phyloP scores from a whole-genome alignment of 2,113 vertebrate genomes.

The Lepus timidus region DNA sequence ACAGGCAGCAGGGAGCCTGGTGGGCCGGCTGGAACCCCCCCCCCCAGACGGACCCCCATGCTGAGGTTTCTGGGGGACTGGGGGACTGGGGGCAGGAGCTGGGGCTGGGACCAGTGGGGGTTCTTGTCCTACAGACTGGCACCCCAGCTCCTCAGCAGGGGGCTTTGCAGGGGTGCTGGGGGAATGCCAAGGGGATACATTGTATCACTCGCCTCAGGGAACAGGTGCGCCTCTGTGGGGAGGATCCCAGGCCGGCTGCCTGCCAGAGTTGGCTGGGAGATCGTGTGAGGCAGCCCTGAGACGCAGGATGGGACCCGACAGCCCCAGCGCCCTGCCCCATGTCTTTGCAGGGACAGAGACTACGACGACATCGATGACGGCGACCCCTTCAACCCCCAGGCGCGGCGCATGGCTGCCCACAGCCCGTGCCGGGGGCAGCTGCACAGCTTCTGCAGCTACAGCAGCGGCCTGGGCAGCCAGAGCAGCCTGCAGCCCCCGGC shows the following conservation, averaged over 20 bases:
- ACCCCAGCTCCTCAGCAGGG: not conserved
- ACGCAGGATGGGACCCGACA: fast-evolving
- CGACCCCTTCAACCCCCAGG: slow-evolving; percentile 96
- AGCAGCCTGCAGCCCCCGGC: slow-evolving; percentile 94
- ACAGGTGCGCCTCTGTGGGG: fast-evolving
- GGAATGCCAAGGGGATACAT: not conserved
- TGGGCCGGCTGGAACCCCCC: no score
- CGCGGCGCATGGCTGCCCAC: slow-evolving; percentile 89
- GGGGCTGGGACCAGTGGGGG: not conserved
- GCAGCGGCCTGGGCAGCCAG: slow-evolving; percentile 97
- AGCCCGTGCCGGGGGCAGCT: slow-evolving; percentile 90
- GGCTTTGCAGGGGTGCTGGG: not conserved
- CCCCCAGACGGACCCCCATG: not conserved
- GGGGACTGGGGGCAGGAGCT: not conserved
- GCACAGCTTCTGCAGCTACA: slow-evolving; percentile 98
- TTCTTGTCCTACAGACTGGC: fast-evolving
- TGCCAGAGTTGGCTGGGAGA: not conserved
- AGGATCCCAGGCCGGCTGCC: not conserved
- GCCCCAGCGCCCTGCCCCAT: not conserved
- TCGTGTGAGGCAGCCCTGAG: not conserved
- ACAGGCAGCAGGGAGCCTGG: no score
- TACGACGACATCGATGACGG: slow-evolving; percentile 96
- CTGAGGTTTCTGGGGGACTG: not conserved
- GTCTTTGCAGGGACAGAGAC: slow-evolving; percentile 89
- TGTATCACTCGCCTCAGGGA: not conserved